Evolutionary conservation across 2,113 vertebrate genomes (phyloP), one percentile per base, ranked within the genome.

Genomic region (Cygnus atratus): DNA sequence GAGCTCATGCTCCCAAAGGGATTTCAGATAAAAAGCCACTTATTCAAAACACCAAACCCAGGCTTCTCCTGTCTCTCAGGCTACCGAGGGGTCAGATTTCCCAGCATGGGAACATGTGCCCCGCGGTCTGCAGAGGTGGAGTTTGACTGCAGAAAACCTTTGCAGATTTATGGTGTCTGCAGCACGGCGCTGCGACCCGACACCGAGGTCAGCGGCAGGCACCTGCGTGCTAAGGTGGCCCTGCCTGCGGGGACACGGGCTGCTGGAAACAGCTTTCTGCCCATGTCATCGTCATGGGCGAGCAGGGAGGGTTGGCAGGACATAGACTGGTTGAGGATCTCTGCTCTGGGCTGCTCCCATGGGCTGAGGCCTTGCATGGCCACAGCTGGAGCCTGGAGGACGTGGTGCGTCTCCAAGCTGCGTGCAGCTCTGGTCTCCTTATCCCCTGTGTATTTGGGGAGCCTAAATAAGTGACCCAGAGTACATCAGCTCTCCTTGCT

Each of bases 21-120:
- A 95, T 93, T 93, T 79, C 95, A 96, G 97, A 98, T 97, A 97
- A 98, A 98, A 98, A 97, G 97, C 96, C 97, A 95, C 97, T 98
- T 98, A 97, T 96, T 96, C 96, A 95, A 96, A 97, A 97, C 97
- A 87, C 90, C 96, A 89, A 95, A 81, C 70, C 90, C 93, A 76
- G 78, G 94, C 91, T 96, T 92, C 94, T 95, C 94, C 92, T 73
- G 54, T 84, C 92, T 97, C 87, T 92, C 95, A 66, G 92, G 93
- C 93, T 88, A 92, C 90, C 33, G 26, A 71, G 76, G 90, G 96
- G 94, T 96, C 97, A 95, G 84, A 84, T 96, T 97, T 97, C 96
- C 93, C 71, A 55, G 29, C 88, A 87, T 39, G 72, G 90, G 93
- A 92, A 90, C 77, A 35, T 65, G 88, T 75, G 93, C 91, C 92